Percentiles rank a stretch among this genome's conserved stretches.
These are phyloP conservation scores for Siniperca knerii DNA, from an alignment of 2,113 vertebrate genomes.

Conservation along the genomic window DNA sequence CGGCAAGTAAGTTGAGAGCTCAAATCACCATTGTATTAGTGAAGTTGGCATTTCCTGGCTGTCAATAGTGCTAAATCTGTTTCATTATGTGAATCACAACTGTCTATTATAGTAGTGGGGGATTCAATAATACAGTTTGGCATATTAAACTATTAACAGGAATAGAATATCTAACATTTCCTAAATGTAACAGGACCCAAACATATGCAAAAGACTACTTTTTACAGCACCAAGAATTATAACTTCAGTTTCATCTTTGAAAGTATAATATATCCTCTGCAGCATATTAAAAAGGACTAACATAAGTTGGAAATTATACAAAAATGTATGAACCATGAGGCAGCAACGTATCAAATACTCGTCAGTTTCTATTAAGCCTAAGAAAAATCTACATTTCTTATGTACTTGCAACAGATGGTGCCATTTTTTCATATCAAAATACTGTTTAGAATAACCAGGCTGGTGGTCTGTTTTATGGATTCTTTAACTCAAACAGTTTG, in stretches of 20 bases:
- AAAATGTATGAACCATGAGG: slow-evolving; percentile 6
- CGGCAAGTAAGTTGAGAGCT: neutral
- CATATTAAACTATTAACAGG: neutral
- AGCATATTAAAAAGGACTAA: neutral
- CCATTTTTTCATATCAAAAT: neutral
- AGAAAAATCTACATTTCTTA: neutral
- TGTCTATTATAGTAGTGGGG: neutral
- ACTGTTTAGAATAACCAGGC: neutral
- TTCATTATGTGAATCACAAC: neutral
- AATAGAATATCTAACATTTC: neutral
- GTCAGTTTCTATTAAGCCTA: slow-evolving; percentile 1
- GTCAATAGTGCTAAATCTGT: neutral
- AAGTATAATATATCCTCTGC: neutral
- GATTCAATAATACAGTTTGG: neutral
- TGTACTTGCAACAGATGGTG: neutral
- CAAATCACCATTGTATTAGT: neutral
- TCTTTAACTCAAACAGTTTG: neutral
- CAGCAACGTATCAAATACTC: neutral
- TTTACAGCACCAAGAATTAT: neutral
- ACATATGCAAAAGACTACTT: neutral
- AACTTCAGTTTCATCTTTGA: slow-evolving; percentile 2
- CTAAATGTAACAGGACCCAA: neutral
- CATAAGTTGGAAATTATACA: neutral
- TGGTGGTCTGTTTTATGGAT: neutral
- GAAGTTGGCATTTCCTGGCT: neutral